A percentile compares a stretch with the other conserved stretches of the same genome.
phyloP scores from a whole-genome alignment of 2,797 vertebrate species.

The Paguma larvata region DNA sequence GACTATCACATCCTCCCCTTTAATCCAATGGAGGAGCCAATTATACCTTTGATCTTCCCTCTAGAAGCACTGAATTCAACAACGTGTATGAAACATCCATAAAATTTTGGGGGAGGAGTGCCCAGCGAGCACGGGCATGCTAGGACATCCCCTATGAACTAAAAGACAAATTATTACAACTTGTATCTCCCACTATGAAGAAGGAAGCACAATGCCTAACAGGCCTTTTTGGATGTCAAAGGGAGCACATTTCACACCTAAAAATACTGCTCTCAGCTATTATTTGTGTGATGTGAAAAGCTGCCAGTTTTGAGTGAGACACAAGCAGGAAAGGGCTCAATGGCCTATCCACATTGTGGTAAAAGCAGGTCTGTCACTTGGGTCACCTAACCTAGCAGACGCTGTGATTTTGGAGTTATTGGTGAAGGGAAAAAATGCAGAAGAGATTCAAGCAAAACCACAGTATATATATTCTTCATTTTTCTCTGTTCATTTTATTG shows the following conservation, averaged over 20 bases:
- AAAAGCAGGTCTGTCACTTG: not conserved
- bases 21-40: not conserved
- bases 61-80: not conserved
- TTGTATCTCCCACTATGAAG: not conserved
- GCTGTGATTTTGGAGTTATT: not conserved
- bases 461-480: not conserved
- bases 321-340: not conserved
- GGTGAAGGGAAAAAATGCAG: not conserved
- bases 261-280: not conserved
- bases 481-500: constrained; percentile 42
- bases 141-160: not conserved
- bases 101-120: not conserved
- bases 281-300: not conserved
- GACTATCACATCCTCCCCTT: not conserved
- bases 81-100: not conserved
- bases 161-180: not conserved
- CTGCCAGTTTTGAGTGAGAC: not conserved
- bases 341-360: not conserved
- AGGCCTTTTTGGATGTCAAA: not conserved
- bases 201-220: not conserved
- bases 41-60: not conserved
- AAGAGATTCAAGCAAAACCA: constrained; percentile 41
- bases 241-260: not conserved
- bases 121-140: not conserved
- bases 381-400: not conserved